phyloP scores from a whole-genome alignment of 2,797 vertebrate species.

The Coregonus sp. region DNA sequence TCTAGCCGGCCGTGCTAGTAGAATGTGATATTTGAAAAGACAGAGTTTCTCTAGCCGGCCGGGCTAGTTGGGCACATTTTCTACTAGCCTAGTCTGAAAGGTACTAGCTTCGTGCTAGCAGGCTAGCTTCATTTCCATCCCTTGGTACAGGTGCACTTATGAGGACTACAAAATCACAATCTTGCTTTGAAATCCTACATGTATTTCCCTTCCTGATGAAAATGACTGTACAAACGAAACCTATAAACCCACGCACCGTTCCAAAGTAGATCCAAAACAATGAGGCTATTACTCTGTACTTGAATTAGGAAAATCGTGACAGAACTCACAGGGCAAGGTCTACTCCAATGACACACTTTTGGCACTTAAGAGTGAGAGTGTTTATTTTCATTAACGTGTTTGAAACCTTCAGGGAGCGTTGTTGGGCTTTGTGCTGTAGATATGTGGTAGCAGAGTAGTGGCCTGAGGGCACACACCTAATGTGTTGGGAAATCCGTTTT shows the following conservation, averaged over 20 bases:
- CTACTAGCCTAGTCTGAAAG: too few relatives aligned
- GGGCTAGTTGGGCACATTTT: too few relatives aligned
- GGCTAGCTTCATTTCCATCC: too few relatives aligned
- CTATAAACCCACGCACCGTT: neutral
- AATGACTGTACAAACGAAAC: neutral
- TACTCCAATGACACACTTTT: conserved; percentile 31
- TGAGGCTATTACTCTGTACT: conserved; percentile 10
- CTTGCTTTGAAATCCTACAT: neutral
- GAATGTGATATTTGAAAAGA: too few relatives aligned
- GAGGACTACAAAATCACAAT: neutral
- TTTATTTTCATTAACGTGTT: conserved; percentile 42
- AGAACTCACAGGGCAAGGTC: neutral
- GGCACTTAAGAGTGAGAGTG: conserved; percentile 9
- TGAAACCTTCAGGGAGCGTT: conserved; percentile 17
- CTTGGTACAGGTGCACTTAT: neutral
- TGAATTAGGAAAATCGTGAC: neutral
- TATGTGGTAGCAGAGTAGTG: too few relatives aligned
- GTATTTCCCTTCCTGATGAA: neutral
- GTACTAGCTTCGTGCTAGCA: too few relatives aligned
- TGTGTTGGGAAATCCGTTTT: too few relatives aligned
- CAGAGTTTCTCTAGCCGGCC: too few relatives aligned
- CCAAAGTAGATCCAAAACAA: neutral
- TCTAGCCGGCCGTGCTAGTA: too few relatives aligned
- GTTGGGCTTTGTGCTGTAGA: too few relatives aligned
- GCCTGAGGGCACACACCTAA: too few relatives aligned